phyloP scores from a whole-genome alignment of 2,888 invertebrate species.

The Pseudoips prasinana region DNA sequence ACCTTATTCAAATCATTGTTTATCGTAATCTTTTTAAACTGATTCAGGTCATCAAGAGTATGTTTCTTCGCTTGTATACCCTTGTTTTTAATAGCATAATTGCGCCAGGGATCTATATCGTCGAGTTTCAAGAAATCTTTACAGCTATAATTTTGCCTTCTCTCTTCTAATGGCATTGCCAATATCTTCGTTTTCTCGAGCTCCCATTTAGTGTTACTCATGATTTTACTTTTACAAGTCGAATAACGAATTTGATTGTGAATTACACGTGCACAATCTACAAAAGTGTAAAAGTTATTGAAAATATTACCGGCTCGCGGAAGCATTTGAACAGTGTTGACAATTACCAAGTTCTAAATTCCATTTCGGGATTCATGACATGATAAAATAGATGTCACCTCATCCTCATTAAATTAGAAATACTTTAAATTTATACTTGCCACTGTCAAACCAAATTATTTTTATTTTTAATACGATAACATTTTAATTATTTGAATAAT shows the following conservation, averaged over 20 bases:
- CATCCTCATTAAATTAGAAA: no score
- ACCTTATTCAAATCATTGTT: constrained; percentile 58
- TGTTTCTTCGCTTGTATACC: constrained; percentile 58
- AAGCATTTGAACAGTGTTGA: constrained; percentile 9
- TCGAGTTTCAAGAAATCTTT: constrained; percentile 61
- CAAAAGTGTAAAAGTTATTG: neutral
- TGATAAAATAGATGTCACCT: no score
- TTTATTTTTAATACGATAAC: no score
- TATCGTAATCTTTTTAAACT: constrained; percentile 54
- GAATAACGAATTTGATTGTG: constrained; percentile 5
- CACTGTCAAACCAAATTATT: no score
- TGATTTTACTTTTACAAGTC: constrained; percentile 20
- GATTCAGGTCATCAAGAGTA: constrained; percentile 55
- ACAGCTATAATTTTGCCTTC: constrained; percentile 72
- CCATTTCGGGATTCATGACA: no score
- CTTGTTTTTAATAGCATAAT: constrained; percentile 64
- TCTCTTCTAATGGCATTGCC: constrained; percentile 75
- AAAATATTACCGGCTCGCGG: neutral
- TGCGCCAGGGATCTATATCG: constrained; percentile 80
- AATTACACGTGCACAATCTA: neutral
- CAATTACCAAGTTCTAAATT: neutral
- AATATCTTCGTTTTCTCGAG: constrained; percentile 78
- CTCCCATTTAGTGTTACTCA: constrained; percentile 70
- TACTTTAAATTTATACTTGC: no score
- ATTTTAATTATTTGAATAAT: no score